Conservation (phyloP, 2,113 vertebrate species). For the Pitta sordida region DNA sequence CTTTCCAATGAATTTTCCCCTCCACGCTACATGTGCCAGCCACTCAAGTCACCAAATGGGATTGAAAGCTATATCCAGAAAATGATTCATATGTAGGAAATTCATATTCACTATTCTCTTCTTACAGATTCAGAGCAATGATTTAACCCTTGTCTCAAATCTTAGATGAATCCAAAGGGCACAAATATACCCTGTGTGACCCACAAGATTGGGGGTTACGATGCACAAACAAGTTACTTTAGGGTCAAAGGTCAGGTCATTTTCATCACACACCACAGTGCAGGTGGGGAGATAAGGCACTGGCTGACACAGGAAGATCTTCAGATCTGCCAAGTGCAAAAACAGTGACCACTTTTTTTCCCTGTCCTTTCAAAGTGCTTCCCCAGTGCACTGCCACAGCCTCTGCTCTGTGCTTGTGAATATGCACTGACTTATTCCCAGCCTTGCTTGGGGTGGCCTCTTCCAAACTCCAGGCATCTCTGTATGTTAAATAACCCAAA, state of each 20-base stretch:
- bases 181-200: background rate
- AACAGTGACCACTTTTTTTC: background rate
- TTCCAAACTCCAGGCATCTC: background rate
- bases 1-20: background rate
- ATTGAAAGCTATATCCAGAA: background rate
- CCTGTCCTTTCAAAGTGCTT: background rate
- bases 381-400: background rate
- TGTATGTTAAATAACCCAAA: background rate
- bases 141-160: background rate
- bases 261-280: background rate
- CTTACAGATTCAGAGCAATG: background rate
- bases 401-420: background rate
- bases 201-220: background rate
- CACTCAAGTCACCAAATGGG: rapidly evolving
- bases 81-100: background rate
- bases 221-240: background rate
- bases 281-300: rapidly evolving
- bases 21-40: rapidly evolving
- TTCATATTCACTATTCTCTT: background rate
- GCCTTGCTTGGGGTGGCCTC: background rate
- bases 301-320: background rate
- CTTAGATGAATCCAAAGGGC: background rate
- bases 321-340: background rate
- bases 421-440: background rate
- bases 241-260: background rate